These are phyloP conservation scores for Enteromius trimaculatus DNA, from an alignment of 2,797 vertebrate species.

Conservation along the genomic window DNA sequence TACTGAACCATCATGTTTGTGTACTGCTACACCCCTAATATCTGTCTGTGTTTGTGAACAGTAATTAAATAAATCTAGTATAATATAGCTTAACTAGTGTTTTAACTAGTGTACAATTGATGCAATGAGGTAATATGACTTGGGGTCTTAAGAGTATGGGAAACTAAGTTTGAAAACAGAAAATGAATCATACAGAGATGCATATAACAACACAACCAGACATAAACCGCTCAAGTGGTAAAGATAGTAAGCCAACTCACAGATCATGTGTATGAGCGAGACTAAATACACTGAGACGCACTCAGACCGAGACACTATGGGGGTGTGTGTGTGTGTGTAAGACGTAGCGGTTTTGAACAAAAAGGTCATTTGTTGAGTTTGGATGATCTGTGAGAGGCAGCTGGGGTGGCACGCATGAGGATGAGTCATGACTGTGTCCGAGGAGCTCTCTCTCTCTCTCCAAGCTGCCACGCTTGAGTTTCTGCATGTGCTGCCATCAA, in stretches of 20 bases:
- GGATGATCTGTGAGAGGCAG: constrained; percentile 40
- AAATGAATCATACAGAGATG: not conserved
- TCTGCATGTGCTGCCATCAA: constrained; percentile 29
- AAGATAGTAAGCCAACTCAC: constrained; percentile 4
- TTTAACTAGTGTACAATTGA: not conserved
- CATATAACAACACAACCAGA: not conserved
- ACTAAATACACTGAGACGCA: not conserved
- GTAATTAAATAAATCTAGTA: no score
- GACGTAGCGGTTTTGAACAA: constrained; percentile 43
- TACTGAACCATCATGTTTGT: no score
- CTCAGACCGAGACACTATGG: not conserved
- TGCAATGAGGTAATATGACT: not conserved
- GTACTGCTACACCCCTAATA: no score
- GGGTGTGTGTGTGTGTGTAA: constrained; percentile 10
- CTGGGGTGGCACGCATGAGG: constrained; percentile 12
- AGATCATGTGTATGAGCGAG: not conserved
- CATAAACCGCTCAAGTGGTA: not conserved
- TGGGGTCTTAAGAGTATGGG: not conserved
- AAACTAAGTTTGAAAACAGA: not conserved
- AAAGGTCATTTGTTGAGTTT: constrained; percentile 54
- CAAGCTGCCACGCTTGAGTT: constrained; percentile 8
- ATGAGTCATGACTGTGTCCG: constrained; percentile 47
- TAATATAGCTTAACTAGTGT: not conserved
- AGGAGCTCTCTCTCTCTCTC: constrained; percentile 14
- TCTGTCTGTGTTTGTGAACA: no score